These are phyloP conservation scores for Varecia variegata DNA, from an alignment of 2,797 vertebrate species.

Conservation along the genomic window DNA sequence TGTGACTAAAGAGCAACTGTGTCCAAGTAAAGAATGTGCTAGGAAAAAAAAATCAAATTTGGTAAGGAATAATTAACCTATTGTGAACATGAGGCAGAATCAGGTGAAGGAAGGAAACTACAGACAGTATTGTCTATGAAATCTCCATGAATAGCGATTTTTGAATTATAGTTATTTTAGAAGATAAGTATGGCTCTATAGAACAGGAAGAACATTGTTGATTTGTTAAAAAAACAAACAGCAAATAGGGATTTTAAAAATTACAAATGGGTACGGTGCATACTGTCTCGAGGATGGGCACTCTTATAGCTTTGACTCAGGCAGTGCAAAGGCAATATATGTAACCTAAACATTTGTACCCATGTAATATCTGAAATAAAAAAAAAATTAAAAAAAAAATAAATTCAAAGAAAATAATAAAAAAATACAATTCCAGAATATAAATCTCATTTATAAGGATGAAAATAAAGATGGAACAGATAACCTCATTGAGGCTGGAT, in stretches of 20 bases:
- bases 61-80: neutral
- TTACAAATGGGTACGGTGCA: too few species aligned
- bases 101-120: neutral
- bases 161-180: neutral
- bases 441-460: neutral
- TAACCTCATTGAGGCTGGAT: conserved; percentile 24
- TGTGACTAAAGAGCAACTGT: neutral
- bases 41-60: neutral
- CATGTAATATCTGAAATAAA: too few species aligned
- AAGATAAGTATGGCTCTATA: neutral
- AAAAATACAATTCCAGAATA: conserved; percentile 17
- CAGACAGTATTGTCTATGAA: neutral
- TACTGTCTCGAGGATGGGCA: too few species aligned
- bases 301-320: too few species aligned
- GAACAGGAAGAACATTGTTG: neutral
- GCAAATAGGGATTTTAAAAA: conserved; percentile 24
- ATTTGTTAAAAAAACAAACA: neutral
- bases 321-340: too few species aligned
- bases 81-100: neutral
- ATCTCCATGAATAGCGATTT: neutral
- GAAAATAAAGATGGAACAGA: conserved; percentile 38
- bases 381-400: too few species aligned
- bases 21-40: neutral
- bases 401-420: too few species aligned
- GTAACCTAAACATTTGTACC: too few species aligned